Conservation (phyloP, 2,888 invertebrate species). For the Eupithecia abbreviata region DNA sequence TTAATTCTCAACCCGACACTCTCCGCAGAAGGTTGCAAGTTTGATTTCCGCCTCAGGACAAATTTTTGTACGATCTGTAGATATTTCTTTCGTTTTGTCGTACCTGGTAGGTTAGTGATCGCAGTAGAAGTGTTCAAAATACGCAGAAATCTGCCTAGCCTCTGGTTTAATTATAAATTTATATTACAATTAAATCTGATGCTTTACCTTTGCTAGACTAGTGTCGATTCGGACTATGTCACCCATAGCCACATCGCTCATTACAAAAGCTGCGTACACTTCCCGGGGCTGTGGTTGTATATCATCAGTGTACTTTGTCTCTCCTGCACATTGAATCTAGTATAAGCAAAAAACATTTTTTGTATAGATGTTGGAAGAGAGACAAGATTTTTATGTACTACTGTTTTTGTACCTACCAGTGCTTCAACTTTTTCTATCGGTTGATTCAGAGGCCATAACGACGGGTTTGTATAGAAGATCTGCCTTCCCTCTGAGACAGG, state of each 20-base stretch:
- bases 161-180: background rate
- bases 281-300: slow-evolving; percentile 84
- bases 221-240: slow-evolving; percentile 84
- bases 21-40: too few species aligned
- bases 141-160: background rate
- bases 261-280: slow-evolving; percentile 86
- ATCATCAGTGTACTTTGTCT: slow-evolving; percentile 87
- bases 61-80: too few species aligned
- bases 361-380: background rate
- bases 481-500: slow-evolving; percentile 83
- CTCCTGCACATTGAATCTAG: slow-evolving; percentile 85
- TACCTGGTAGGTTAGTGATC: background rate
- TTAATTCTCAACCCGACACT: too few species aligned
- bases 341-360: background rate
- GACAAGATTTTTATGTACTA: background rate
- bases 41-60: too few species aligned
- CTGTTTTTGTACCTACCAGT: slow-evolving; percentile 50
- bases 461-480: slow-evolving; percentile 85
- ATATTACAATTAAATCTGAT: background rate
- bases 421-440: slow-evolving; percentile 87
- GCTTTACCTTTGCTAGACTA: slow-evolving; percentile 84
- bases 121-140: background rate
- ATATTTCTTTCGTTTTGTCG: too few species aligned
- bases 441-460: slow-evolving; percentile 86
- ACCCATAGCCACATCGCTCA: slow-evolving; percentile 78